phyloP scores from a whole-genome alignment of 2,113 vertebrate genomes.

The Brachyhypopomus gauderio region DNA sequence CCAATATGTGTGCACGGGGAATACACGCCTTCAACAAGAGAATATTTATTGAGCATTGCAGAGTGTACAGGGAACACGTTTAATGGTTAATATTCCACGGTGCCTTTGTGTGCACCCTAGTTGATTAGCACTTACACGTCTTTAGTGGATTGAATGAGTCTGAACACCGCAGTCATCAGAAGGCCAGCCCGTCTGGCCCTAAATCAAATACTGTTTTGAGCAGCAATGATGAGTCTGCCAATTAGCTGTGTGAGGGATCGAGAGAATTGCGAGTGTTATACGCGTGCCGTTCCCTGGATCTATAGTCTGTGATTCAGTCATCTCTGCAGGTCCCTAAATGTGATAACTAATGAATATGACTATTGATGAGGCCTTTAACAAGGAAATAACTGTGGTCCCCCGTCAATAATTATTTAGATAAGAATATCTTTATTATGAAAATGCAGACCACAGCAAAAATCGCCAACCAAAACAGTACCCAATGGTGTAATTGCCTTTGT shows the following conservation, averaged over 20 bases:
- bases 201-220: conserved; percentile 59
- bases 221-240: conserved; percentile 59
- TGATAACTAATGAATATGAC: conserved; percentile 76
- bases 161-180: conserved; percentile 29
- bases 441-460: conserved; percentile 73
- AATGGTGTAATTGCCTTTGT: conserved; percentile 74
- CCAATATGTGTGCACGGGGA: conserved; percentile 35
- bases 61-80: conserved; percentile 30
- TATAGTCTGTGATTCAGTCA: conserved; percentile 74
- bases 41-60: conserved; percentile 55
- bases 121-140: conserved; percentile 53
- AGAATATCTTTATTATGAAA: conserved; percentile 80
- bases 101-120: conserved; percentile 32
- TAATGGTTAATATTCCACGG: conserved; percentile 51
- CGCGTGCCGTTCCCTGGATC: conserved; percentile 65
- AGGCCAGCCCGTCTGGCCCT: conserved; percentile 33
- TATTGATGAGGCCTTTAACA: conserved; percentile 80
- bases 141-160: conserved; percentile 42
- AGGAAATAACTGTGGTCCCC: conserved; percentile 74
- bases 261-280: conserved; percentile 66
- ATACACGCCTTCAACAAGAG: conserved; percentile 38
- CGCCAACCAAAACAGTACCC: conserved; percentile 74
- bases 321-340: conserved; percentile 68
- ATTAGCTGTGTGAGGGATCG: conserved; percentile 54
- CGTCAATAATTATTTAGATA: conserved; percentile 80